phyloP scores from a whole-genome alignment of 2,888 invertebrate species.

The Cistogaster globosa region DNA sequence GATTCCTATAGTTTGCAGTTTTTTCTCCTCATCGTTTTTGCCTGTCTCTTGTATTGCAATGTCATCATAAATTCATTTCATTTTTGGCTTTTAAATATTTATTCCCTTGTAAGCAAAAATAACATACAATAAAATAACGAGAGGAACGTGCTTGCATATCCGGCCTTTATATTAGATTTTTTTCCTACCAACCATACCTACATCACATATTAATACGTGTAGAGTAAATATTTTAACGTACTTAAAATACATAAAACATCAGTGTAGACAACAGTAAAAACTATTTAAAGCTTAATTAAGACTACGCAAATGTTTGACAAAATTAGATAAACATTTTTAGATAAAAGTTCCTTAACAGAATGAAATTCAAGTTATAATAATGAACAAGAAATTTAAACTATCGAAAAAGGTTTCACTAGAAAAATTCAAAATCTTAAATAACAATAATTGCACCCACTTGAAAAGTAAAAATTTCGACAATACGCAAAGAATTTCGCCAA shows the following conservation, averaged over 20 bases:
- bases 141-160: constrained; percentile 66
- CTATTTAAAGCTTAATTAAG: constrained; percentile 15
- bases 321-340: no score
- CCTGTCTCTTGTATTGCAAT: constrained; percentile 40
- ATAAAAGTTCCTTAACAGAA: no score
- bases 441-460: no score
- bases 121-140: constrained; percentile 16
- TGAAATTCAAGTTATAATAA: no score
- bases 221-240: neutral
- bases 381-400: no score
- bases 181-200: neutral
- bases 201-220: neutral
- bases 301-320: no score
- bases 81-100: constrained; percentile 42
- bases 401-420: no score
- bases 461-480: no score
- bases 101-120: constrained; percentile 46
- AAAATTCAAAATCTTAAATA: no score
- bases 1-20: constrained; percentile 18
- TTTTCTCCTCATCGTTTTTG: constrained; percentile 6
- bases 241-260: neutral
- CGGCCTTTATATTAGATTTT: constrained; percentile 49
- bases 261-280: constrained; percentile 4
- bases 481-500: no score
- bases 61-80: constrained; percentile 51